Percentiles rank a stretch among this genome's conserved stretches.
phyloP scores from a whole-genome alignment of 2,888 invertebrate genomes.

The Laspeyria flexula region DNA sequence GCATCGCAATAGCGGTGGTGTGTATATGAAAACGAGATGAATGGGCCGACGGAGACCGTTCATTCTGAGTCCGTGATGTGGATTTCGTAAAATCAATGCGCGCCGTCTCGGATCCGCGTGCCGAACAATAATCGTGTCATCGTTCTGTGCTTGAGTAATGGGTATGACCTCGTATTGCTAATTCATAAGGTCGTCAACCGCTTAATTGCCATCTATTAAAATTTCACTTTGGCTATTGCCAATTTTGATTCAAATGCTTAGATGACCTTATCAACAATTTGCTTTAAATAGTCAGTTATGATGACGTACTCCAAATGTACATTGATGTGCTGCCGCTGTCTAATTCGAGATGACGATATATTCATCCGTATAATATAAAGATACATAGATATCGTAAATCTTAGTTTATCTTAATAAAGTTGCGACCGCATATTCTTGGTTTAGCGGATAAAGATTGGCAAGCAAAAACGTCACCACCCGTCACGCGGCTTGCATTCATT shows the following conservation, averaged over 20 bases:
- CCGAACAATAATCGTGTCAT: conserved; percentile 75
- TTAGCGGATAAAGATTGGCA: conserved; percentile 53
- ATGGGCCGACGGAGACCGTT: conserved; percentile 81
- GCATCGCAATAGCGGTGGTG: conserved; percentile 77
- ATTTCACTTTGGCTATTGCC: conserved; percentile 62
- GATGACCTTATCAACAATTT: conserved; percentile 20
- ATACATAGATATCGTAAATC: background rate
- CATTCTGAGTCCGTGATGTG: conserved; percentile 79
- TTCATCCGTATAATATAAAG: background rate
- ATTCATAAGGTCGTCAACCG: conserved; percentile 67
- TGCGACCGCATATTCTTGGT: conserved; percentile 22
- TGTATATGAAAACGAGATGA: conserved; percentile 85
- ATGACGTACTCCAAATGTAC: conserved; percentile 15
- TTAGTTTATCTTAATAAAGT: background rate
- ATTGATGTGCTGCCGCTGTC: conserved; percentile 12
- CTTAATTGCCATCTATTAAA: conserved; percentile 68
- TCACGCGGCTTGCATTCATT: conserved; percentile 84
- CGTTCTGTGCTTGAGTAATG: conserved; percentile 74
- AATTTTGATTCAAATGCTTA: conserved; percentile 45
- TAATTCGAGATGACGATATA: conserved; percentile 16
- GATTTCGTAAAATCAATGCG: conserved; percentile 83
- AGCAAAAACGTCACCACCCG: conserved; percentile 78
- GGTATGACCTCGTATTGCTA: conserved; percentile 63
- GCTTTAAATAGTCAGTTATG: conserved; percentile 21
- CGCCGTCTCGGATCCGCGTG: conserved; percentile 72